Base-by-base conservation (phyloP, 1,140 invertebrate species). In the Zaprionus gabonicus region DNA sequence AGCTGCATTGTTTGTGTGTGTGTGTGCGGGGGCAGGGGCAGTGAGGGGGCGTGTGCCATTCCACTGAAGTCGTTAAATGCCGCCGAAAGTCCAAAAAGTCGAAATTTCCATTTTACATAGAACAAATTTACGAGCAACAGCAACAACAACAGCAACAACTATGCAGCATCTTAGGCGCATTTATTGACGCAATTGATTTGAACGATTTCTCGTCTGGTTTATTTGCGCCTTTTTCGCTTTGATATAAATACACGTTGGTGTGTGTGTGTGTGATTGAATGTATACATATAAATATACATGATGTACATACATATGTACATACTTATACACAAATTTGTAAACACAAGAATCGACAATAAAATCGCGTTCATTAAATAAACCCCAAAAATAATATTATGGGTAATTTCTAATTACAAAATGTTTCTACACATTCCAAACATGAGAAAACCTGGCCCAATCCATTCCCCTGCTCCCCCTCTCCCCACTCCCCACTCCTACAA, bases 131-230 rank as follows among this genome's bases (percentile, higher is more conserved):
- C 81, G 84, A 90, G 34, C 68, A 38, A 15, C 41, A 56, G 12
- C 56, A 81, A 41, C 36, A 76, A 58, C 67, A 56, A 53, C 15
- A 70, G 51, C 31, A 65, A 27, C 13, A 71, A 58, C 34, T 67
- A 34, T 64, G 23, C 41, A 71, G 41, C 60, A 70, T 64, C 56
- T 72, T 78, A 74, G 70, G 72, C 79, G 78, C 68, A 84, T 79
- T 90, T 88, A 90, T 90, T 88, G 84, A 88, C 84, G 84, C 81
- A 88, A 88, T 88, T 82, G 84, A 90, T 90, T 81, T 65, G 65
- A 78, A 78, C 34, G 68, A 69, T 56, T 49, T 71, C 59, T 64
- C 58, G 28, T 65, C 55, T 36, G 41, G 71, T 77, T 88, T 79
- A 80, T 83, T 87, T 64, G 72, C 65, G 65, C 68, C 80, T 76